A percentile compares a stretch with the other conserved stretches of the same genome.
phyloP scores from a whole-genome alignment of 2,888 invertebrate genomes.

The Yponomeuta sedellus region DNA sequence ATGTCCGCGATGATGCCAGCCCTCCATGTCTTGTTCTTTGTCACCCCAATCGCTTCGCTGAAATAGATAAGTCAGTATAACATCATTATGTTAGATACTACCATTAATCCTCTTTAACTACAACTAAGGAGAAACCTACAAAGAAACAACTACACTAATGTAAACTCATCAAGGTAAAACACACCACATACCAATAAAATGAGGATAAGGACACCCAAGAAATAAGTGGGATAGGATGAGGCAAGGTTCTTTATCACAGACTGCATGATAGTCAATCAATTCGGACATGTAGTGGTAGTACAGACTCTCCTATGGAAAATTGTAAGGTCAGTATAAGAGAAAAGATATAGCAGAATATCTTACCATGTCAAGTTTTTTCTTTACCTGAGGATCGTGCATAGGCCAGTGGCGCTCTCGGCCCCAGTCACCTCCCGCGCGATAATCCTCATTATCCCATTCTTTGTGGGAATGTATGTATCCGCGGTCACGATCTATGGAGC shows the following conservation, averaged over 20 bases:
- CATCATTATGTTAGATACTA: not conserved
- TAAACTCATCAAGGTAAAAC: not conserved
- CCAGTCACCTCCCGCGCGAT: slow-evolving; percentile 71
- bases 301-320: slow-evolving; percentile 50
- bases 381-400: slow-evolving; percentile 67
- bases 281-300: slow-evolving; percentile 61
- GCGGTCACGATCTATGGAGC: slow-evolving; percentile 65
- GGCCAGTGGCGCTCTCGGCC: slow-evolving; percentile 68
- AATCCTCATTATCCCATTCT: slow-evolving; percentile 74
- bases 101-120: not conserved
- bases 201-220: slow-evolving; percentile 70
- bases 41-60: slow-evolving; percentile 74
- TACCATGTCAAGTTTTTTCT: not conserved
- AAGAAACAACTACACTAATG: not conserved
- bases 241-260: slow-evolving; percentile 51
- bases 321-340: slow-evolving; percentile 19
- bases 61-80: slow-evolving; percentile 21
- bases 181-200: slow-evolving; percentile 56
- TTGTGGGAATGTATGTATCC: slow-evolving; percentile 67
- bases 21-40: slow-evolving; percentile 65
- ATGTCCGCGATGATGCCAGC: slow-evolving; percentile 67
- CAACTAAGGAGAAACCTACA: not conserved
- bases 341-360: slow-evolving; percentile 2
- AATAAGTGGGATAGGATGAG: slow-evolving; percentile 68
- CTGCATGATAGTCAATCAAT: slow-evolving; percentile 61